Base-by-base conservation (phyloP, 2,888 invertebrate genomes). In the Notodonta ziczac region DNA sequence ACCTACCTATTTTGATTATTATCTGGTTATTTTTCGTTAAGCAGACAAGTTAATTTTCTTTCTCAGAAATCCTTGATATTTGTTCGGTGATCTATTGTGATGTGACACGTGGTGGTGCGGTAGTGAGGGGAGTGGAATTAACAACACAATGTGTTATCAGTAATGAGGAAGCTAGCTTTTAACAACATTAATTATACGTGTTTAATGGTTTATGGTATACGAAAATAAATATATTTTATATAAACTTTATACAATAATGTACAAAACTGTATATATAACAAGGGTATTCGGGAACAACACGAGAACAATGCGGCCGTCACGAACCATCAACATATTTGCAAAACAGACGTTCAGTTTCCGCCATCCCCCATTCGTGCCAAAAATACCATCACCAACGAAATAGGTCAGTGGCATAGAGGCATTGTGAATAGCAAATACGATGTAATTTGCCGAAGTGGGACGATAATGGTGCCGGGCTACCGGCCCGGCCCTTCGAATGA, bases 341-440 rank as follows among this genome's bases (percentile, higher is more conserved):
- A 51, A 61, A 65, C 58, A 66, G 63, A 48, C 63, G 67, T 61
- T 72, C 74, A 76, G 63, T 69, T 66, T 62, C 67, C 64, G 67
- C 60, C 61, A 70, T 42, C 53, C 56, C 42, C 46, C 56, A 70
- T 70, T 75, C 62, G 66, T 60, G 60, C 69, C 64, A 67, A 71
- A 72, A 77, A 72, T 72, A 76, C 66, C 74, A 74, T 66, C 63
- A 67, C 58, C 56, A 63, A 58, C 59, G 59, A 80, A 78, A 77
- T 77, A 79, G 80, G 78, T 74, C 80, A 76, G 67, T 59, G 60
- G 67, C 65, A 73, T 61, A 65, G 63, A 62, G 70, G 73, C 76
- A 77, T 78, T 79, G 76, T 81, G 83, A 79, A 81, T 80, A 76
- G 77, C 75, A 77, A 81, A 81, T 78, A 76, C 79, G 77, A 78